Evolutionary conservation across 2,888 invertebrate genomes (phyloP), one percentile per base, ranked within the genome.

Genomic region (Trissolcus japonicus): DNA sequence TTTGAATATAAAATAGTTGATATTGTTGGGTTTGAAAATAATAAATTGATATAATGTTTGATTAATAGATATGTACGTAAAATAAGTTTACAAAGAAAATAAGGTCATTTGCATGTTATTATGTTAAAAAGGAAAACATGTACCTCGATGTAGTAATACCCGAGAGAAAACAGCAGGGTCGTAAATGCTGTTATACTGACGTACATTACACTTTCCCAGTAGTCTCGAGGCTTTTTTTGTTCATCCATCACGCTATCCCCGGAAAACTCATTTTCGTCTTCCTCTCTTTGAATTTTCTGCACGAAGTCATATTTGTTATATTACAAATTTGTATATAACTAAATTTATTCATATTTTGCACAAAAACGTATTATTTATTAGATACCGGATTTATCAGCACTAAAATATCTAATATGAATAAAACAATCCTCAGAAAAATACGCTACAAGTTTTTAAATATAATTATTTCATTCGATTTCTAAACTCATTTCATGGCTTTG

Each of bases 131-230:
- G 53, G 46, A 59, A 51, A 65, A 43, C 35, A 25, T 62, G 78
- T 83, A 90, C 90, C 87, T 95, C 95, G 77, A 95, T 92, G 82
- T 94, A 93, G 87, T 95, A 94, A 89, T 95, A 94, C 19, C 94
- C 94, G 73, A 95, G 91, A 16, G 93, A 92, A 84, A 96, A 95
- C 59, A 94, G 87, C 6, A 95, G 90, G 0, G 94, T 92, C 0
- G 94, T 93, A n/a, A 92, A 89, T 2, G 94, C 94, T n/a, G 94
- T 93, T 56, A 94, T 91, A 13, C 91, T 85, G 40, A 94, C 89
- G 86, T 92, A 93, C 1, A 92, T 90, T 13, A 94, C 83, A 53
- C 83, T 84, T 80, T 86, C 84, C 85, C 86, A 88, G 81, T 86
- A 86, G 68, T 83, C 83, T 71, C 79, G 81, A 19, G 81, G 79